Evolutionary conservation across 1,140 invertebrate species (phyloP), one percentile per base, ranked within the genome.

Genomic region (Venturia canescens): DNA sequence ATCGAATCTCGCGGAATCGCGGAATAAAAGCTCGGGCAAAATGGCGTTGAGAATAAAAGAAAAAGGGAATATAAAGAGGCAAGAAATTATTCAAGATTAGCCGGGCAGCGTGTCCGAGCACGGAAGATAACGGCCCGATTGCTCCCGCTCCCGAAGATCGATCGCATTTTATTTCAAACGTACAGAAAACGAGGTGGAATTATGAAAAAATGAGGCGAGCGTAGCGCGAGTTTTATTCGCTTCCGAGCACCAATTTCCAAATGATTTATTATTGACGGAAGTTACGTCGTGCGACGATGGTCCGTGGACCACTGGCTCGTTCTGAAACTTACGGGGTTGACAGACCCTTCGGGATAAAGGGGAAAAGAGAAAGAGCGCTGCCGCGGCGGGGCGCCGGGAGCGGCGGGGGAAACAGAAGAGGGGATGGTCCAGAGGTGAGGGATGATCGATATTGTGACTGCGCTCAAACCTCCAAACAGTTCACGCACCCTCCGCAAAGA

Each of bases 361-460:
- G 60, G 21, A 13, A 26, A 23, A 26, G 60, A 26, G 60, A 63
- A 23, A 11, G 23, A 63, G 60, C n/a, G 60, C n/a, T 9, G 23
- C 16, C 16, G 50, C 3, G 23, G 11, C 2, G 23, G 60, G 23
- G n/a, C 2, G 23, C 1, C 2, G 23, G 60, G 23, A 6, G 1
- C 11, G 38, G 60, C 3, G 60, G 23, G 50, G 50, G 48, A 63
- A 23, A 4, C 13, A 63, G 57, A 48, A 26, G 26, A 60, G 60
- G 27, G 27, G 72, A 53, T 60, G 72, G 50, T 60, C 50, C 72
- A 76, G 72, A 31, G 72, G 53, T 60, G 72, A 57, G 72, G 72
- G 72, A 84, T 84, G 88, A 90, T 90, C 89, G 87, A 90, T 90
- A 89, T 63, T 82, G 83, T 82, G 78, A 90, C 85, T 90, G 88